Evolutionary conservation across 37 sponge, comb jelly and placozoan species (phyloP), one percentile per base, ranked within the genome.

Genomic region (Mnemiopsis leidyi): DNA sequence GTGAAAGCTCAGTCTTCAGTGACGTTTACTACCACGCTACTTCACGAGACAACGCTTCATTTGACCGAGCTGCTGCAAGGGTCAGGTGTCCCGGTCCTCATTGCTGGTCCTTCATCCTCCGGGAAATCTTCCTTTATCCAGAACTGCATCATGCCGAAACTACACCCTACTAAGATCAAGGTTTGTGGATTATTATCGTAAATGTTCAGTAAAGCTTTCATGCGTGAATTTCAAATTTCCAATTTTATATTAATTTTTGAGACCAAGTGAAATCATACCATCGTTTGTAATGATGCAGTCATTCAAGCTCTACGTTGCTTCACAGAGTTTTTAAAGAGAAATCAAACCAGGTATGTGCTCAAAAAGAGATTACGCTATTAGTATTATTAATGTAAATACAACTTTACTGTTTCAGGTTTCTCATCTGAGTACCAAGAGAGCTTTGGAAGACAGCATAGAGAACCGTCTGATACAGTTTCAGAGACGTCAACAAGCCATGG

Each of bases 121-220:
- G 90, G 90, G 48, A 85, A 85, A 39, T 36, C 38, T 85, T 85
- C 90, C 48, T 85, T 85, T 61, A 40, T 85, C 3, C 90, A 85
- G 90, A 85, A 85, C 61, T 85, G 90, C 23, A 61, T 40, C n/a
- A 28, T 85, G 18, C 90, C 90, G n/a, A 85, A 85, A 39, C 61
- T 85, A 0, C 90, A 85, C 39, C 90, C 90, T 39, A 85, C 61
- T n/a, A 85, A 85, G 26, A 40, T 85, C 16, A 38, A 85, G 90
- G 90, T 85, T 40, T 36, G 23, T 82, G 61, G 13, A n/a, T n/a
- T n/a, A n/a, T n/a, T n/a, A n/a, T n/a, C n/a, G n/a, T n/a, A n/a
- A n/a, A n/a, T n/a, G n/a, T n/a, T n/a, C n/a, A n/a, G n/a, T n/a
- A n/a, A n/a, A n/a, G n/a, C n/a, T n/a, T n/a, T n/a, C n/a, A n/a